A percentile compares a stretch with the other conserved stretches of the same genome.
phyloP scores from a whole-genome alignment of 2,888 invertebrate species.

The Aromia moschata region DNA sequence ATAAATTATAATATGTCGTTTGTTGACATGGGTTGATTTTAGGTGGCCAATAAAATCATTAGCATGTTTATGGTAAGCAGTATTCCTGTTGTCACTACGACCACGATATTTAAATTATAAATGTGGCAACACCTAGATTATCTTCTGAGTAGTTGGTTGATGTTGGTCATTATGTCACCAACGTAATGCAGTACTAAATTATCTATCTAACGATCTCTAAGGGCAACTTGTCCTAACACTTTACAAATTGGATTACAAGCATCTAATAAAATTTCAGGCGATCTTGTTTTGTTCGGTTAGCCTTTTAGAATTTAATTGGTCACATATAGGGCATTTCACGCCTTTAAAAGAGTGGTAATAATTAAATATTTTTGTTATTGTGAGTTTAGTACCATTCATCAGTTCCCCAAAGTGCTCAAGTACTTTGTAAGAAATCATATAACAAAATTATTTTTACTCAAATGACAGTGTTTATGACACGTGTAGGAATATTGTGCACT shows the following conservation, averaged over 20 bases:
- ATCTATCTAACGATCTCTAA: slow-evolving; percentile 49
- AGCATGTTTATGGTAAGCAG: too few relatives aligned
- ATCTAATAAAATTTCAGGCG: slow-evolving; percentile 33
- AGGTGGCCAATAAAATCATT: too few relatives aligned
- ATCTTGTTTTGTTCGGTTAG: neutral
- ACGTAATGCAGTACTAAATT: slow-evolving; percentile 49
- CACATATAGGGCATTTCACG: neutral
- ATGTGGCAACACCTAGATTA: slow-evolving; percentile 30
- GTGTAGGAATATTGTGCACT: too few relatives aligned
- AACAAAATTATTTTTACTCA: too few relatives aligned
- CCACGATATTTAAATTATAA: slow-evolving; percentile 29
- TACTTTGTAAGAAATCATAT: too few relatives aligned
- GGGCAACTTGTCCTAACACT: slow-evolving; percentile 34
- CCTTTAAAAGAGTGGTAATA: neutral
- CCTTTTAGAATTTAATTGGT: neutral
- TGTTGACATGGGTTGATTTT: too few relatives aligned
- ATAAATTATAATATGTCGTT: too few relatives aligned
- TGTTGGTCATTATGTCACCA: slow-evolving; percentile 49
- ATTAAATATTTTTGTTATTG: too few relatives aligned
- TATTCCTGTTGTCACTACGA: too few relatives aligned
- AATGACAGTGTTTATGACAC: too few relatives aligned
- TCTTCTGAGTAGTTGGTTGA: slow-evolving; percentile 40
- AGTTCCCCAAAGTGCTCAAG: too few relatives aligned
- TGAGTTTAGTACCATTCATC: too few relatives aligned
- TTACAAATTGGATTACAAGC: slow-evolving; percentile 36